phyloP scores from a whole-genome alignment of 2,888 invertebrate genomes.

The Netelia fuscicornis region DNA sequence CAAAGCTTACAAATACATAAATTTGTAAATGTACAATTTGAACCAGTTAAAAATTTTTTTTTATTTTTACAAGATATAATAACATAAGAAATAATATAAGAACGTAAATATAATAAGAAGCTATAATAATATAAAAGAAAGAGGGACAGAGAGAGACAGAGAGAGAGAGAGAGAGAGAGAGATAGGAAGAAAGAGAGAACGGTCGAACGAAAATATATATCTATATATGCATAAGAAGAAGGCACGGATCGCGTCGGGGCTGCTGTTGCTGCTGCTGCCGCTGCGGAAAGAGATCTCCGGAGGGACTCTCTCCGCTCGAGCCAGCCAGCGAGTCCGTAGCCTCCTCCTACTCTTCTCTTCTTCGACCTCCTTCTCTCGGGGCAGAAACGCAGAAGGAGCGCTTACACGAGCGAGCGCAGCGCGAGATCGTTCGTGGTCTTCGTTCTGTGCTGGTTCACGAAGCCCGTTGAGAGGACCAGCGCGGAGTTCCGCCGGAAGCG shows the following conservation, averaged over 20 bases:
- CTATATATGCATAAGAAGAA: not conserved
- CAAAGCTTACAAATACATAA: no score
- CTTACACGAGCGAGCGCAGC: constrained; percentile 53
- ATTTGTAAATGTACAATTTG: no score
- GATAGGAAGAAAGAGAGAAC: not conserved
- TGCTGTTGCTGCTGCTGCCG: constrained; percentile 17
- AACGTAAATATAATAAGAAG: no score
- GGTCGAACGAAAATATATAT: not conserved
- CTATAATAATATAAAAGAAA: no score
- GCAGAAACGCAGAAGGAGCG: constrained; percentile 34
- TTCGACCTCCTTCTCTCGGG: constrained; percentile 50
- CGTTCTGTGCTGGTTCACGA: constrained; percentile 62
- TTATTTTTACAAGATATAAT: no score
- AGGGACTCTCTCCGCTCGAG: constrained; percentile 41
- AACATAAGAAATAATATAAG: no score
- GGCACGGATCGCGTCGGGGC: not conserved
- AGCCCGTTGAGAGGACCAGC: constrained; percentile 67
- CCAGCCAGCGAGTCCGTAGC: constrained; percentile 5
- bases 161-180: not conserved
- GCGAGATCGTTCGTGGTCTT: constrained; percentile 61
- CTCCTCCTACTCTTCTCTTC: constrained; percentile 54
- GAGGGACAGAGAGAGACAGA: not conserved
- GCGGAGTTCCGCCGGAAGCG: constrained; percentile 71
- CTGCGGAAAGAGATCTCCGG: constrained; percentile 41
- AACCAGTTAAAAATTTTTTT: no score